Evolutionary conservation across 1,140 invertebrate genomes (phyloP).

Genomic region (Brachionus manjavacas): DNA sequence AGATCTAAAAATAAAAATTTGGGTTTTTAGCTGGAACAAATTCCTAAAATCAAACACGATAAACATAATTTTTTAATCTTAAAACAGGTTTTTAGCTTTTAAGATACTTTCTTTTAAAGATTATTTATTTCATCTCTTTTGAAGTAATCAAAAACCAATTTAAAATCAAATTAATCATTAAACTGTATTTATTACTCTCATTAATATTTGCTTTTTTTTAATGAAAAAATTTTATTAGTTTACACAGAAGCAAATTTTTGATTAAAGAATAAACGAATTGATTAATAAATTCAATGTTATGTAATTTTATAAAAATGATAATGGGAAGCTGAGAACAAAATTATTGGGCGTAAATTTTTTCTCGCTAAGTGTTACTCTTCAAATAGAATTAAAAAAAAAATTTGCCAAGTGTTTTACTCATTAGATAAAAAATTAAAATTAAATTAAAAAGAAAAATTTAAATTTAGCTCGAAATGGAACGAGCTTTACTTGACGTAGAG

Average conservation of each 20-base stretch:
- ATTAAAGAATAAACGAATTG: not conserved
- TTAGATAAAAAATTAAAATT: not conserved
- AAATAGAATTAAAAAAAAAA: not conserved
- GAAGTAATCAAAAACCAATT: not conserved
- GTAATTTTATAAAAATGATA: not conserved
- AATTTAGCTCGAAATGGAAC: conserved; percentile 41
- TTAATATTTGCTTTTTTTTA: not conserved
- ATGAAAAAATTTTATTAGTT: not conserved
- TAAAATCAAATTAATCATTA: not conserved
- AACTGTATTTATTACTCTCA: not conserved
- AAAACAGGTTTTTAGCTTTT: not conserved
- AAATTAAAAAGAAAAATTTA: not conserved
- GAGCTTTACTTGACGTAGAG: conserved; percentile 33
- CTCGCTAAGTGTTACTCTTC: not conserved
- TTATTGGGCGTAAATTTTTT: not conserved
- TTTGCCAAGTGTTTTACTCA: not conserved
- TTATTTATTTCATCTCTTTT: not conserved
- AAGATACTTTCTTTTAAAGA: not conserved
- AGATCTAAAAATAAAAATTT: too few relatives aligned
- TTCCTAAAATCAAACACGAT: too few relatives aligned
- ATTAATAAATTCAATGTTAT: not conserved
- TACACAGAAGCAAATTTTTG: too few relatives aligned
- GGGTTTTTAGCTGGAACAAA: too few relatives aligned
- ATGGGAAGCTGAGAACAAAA: not conserved
- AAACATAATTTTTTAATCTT: not conserved